Percentiles rank a stretch among this genome's conserved stretches.
phyloP scores from a whole-genome alignment of 2,113 vertebrate species.

The Gnathonemus longibarbis region DNA sequence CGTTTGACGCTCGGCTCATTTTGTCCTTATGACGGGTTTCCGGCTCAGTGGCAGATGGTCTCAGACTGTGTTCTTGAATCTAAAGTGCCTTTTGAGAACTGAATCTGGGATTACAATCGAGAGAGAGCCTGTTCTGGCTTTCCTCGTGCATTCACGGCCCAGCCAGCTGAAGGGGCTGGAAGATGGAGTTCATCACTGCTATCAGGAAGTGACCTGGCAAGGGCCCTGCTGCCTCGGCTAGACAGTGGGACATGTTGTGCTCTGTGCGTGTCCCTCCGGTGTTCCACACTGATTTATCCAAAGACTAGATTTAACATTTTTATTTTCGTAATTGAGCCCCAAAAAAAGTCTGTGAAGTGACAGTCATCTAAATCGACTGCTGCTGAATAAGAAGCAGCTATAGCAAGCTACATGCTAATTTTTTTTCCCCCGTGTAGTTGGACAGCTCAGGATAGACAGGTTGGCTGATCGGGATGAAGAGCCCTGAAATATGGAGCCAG shows the following conservation, averaged over 20 bases:
- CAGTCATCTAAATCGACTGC: neutral
- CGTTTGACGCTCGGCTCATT: neutral
- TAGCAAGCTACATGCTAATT: neutral
- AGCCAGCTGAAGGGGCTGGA: neutral
- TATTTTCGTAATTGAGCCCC: neutral
- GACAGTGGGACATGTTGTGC: neutral
- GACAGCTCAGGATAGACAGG: neutral
- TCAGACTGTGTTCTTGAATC: neutral
- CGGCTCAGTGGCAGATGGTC: neutral
- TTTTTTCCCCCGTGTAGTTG: neutral
- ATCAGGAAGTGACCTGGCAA: neutral
- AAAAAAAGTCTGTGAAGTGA: neutral
- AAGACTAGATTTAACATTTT: neutral
- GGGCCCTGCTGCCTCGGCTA: neutral
- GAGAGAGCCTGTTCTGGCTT: no score
- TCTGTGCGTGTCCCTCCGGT: neutral
- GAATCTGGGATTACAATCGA: neutral
- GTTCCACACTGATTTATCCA: neutral
- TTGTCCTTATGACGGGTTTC: neutral
- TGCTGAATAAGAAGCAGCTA: neutral
- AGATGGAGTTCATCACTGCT: neutral
- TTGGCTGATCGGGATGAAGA: neutral
- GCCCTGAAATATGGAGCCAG: neutral
- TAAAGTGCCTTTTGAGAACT: constrained; percentile 6
- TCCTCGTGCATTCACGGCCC: neutral